Conservation (phyloP, 1,140 invertebrate genomes). For the Orius laevigatus region DNA sequence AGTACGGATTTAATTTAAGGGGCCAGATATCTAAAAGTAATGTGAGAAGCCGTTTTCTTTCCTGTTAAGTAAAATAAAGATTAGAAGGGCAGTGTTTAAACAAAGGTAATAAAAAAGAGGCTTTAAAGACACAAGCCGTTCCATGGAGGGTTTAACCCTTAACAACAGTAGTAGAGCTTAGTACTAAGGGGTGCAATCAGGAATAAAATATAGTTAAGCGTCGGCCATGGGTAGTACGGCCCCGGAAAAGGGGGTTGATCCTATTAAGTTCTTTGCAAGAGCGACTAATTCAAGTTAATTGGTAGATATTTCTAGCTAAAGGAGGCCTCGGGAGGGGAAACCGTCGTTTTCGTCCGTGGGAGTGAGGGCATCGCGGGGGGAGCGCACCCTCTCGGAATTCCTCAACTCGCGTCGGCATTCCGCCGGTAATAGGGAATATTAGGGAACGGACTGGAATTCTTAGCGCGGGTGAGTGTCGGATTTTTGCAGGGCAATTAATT, state of each 20-base stretch:
- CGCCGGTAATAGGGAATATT: too few species aligned
- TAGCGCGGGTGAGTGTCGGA: too few species aligned
- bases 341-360: too few species aligned
- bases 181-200: constrained; percentile 1
- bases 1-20: too few species aligned
- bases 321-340: not conserved
- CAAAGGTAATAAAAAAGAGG: constrained; percentile 8
- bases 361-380: too few species aligned
- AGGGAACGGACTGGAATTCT: too few species aligned
- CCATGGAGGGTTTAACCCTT: constrained; percentile 2
- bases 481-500: too few species aligned
- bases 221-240: not conserved
- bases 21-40: too few species aligned
- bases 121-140: not conserved
- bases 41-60: too few species aligned
- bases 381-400: too few species aligned
- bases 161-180: constrained; percentile 9
- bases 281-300: constrained; percentile 8
- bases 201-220: constrained; percentile 10
- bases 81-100: constrained; percentile 2
- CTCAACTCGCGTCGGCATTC: too few species aligned
- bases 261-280: constrained; percentile 10
- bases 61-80: constrained; percentile 6
- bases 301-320: constrained; percentile 5
- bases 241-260: not conserved